phyloP scores from a whole-genome alignment of 2,888 invertebrate genomes.

The Caenorhabditis parvicauda region DNA sequence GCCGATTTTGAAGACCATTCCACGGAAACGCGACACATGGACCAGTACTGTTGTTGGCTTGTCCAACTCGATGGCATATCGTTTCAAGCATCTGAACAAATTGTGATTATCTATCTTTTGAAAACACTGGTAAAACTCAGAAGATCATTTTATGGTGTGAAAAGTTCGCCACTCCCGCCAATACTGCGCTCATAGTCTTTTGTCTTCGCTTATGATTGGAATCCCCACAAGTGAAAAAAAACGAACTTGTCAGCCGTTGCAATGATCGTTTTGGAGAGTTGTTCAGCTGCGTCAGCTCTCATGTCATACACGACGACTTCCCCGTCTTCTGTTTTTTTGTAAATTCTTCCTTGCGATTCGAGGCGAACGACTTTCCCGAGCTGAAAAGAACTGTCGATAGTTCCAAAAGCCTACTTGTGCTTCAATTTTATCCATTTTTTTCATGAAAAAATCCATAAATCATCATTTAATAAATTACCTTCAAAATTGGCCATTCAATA shows the following conservation, averaged over 20 bases:
- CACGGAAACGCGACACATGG: constrained; percentile 31
- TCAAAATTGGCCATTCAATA: constrained; percentile 88
- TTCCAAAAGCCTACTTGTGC: background rate
- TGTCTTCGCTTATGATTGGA: too few species aligned
- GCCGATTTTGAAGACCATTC: constrained; percentile 18
- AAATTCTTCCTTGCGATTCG: constrained; percentile 16
- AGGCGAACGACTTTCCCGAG: background rate
- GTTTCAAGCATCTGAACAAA: constrained; percentile 17
- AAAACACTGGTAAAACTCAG: too few species aligned
- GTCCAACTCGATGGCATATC: constrained; percentile 37
- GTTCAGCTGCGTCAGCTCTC: constrained; percentile 11
- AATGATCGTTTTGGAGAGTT: constrained; percentile 10
- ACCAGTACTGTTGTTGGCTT: constrained; percentile 13
- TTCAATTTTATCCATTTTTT: constrained; percentile 66
- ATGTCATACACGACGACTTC: constrained; percentile 26
- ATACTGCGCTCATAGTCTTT: too few species aligned
- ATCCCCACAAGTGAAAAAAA: too few species aligned
- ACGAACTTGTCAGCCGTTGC: too few species aligned
- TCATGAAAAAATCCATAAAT: too few species aligned
- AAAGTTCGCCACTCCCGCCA: too few species aligned
- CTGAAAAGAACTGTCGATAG: background rate
- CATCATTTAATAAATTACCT: too few species aligned
- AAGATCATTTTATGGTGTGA: too few species aligned
- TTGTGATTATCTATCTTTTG: background rate
- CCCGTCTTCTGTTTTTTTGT: constrained; percentile 6